phyloP scores from a whole-genome alignment of 2,113 vertebrate species.

The Anolis carolinensis region DNA sequence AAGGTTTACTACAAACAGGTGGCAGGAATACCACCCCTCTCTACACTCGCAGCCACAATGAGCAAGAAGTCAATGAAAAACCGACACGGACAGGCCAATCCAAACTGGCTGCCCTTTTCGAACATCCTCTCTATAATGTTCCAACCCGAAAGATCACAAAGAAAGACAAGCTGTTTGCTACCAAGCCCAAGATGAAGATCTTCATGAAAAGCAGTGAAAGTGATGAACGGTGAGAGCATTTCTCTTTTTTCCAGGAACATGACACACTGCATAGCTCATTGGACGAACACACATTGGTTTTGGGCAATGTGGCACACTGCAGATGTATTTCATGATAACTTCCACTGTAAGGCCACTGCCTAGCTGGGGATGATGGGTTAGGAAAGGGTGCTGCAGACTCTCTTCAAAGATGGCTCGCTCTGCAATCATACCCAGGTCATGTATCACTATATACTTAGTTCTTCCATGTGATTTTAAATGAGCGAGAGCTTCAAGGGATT shows the following conservation, averaged over 20 bases:
- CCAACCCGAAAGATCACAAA: slow-evolving; percentile 61
- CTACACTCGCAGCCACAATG: not conserved
- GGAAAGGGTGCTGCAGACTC: not conserved
- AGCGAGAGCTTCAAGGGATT: not conserved
- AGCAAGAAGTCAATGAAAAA: accelerated
- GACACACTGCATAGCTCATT: accelerated
- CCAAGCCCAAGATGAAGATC: slow-evolving; percentile 73
- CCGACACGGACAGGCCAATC: not conserved
- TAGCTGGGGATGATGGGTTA: not conserved
- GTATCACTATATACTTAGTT: not conserved
- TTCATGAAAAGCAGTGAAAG: slow-evolving; percentile 65
- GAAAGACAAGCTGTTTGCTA: slow-evolving; percentile 79
- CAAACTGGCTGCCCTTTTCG: slow-evolving; percentile 77
- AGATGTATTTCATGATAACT: not conserved
- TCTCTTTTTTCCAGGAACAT: slow-evolving; percentile 13
- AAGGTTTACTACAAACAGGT: accelerated
- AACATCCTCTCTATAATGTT: slow-evolving; percentile 80
- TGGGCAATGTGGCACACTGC: accelerated
- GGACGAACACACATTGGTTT: not conserved
- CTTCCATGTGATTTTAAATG: not conserved
- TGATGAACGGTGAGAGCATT: slow-evolving; percentile 75
- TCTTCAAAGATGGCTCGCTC: accelerated
- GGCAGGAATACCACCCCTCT: not conserved
- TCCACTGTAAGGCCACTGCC: not conserved
- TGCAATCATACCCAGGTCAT: not conserved